Base-by-base conservation (phyloP, 1,140 invertebrate species). In the Drosophila bifasciata region DNA sequence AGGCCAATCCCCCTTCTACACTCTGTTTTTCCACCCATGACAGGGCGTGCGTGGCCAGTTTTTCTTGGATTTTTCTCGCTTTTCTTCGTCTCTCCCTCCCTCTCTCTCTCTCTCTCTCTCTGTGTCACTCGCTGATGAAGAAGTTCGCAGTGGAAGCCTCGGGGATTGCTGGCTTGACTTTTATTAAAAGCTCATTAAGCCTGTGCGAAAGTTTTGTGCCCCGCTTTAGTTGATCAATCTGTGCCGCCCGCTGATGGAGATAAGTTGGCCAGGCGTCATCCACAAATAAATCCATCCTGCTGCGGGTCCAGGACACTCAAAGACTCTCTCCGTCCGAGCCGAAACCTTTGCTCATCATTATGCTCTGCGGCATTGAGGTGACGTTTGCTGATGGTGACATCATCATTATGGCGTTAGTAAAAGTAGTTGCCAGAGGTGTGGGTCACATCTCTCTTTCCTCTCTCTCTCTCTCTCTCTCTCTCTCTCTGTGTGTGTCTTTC, bases 181-280 rank as follows among this genome's bases (percentile, higher is more conserved):
- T 88, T 88, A 88, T 88, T 88, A 88, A 88, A 88, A 88, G 83
- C 83, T 88, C 84, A 88, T 88, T 88, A 89, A 76, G 83, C 53
- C 50, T 57, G 71, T 52, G 62, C 52, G 51, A 86, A 86, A 86
- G 62, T 85, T 85, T 85, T 36, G 23, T 72, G 50, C 48, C 53
- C 45, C 76, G 66, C 61, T 72, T 64, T 67, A 51, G 53, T 58
- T 75, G 71, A 75, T 56, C 72, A 75, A 75, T 75, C 61, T 75
- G 61, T 64, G 70, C 39, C 66, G 56, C 48, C 23, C 43, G 62
- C 40, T 68, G 62, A 63, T 50, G 44, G 19, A 73, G 68, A 72
- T 73, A 73, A 73, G 58, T 57, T 73, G 50, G 70, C 7, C 61
- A 51, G 32, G 28, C 53, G 41, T 75, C 46, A 46, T 45, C 51